Evolutionary conservation across 1,140 invertebrate species (phyloP).

Genomic region (Pseudobourletiella spinata): DNA sequence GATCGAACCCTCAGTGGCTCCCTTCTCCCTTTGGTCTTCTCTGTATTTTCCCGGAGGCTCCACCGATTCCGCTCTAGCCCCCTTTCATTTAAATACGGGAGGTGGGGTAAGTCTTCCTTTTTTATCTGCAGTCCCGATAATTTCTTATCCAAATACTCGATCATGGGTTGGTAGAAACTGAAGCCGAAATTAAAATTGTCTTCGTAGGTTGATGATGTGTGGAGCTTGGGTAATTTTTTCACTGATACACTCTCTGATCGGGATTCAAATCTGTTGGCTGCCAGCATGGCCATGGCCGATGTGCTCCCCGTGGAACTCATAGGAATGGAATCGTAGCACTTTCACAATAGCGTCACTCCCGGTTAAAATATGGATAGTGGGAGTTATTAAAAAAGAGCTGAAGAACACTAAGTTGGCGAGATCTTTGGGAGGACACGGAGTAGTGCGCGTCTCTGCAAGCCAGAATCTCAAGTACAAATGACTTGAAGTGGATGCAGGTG

Average conservation of each 20-base stretch:
- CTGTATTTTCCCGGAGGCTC: not conserved
- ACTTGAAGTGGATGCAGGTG: too few species aligned
- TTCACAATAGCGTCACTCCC: too few species aligned
- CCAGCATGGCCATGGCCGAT: slow-evolving; percentile 23
- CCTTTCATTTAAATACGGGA: slow-evolving; percentile 64
- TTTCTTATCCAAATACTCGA: slow-evolving; percentile 61
- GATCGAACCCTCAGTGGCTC: slow-evolving; percentile 31
- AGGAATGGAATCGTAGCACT: too few species aligned
- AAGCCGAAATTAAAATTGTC: slow-evolving; percentile 57
- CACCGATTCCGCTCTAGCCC: slow-evolving; percentile 47
- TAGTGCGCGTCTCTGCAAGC: too few species aligned
- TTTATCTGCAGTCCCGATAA: slow-evolving; percentile 40
- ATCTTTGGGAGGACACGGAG: too few species aligned
- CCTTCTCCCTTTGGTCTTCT: not conserved
- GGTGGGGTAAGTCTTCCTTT: slow-evolving; percentile 49
- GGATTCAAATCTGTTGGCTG: slow-evolving; percentile 13
- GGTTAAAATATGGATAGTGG: too few species aligned
- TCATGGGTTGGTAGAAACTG: slow-evolving; percentile 34
- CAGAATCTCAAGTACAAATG: too few species aligned
- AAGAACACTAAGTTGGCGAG: too few species aligned
- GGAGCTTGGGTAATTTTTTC: slow-evolving; percentile 33
- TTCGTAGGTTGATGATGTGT: slow-evolving; percentile 60
- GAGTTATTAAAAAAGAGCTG: too few species aligned
- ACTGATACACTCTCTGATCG: not conserved
- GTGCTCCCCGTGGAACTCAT: not conserved